Conservation (phyloP, 2,113 vertebrate genomes). For the Aegotheles bennettii region DNA sequence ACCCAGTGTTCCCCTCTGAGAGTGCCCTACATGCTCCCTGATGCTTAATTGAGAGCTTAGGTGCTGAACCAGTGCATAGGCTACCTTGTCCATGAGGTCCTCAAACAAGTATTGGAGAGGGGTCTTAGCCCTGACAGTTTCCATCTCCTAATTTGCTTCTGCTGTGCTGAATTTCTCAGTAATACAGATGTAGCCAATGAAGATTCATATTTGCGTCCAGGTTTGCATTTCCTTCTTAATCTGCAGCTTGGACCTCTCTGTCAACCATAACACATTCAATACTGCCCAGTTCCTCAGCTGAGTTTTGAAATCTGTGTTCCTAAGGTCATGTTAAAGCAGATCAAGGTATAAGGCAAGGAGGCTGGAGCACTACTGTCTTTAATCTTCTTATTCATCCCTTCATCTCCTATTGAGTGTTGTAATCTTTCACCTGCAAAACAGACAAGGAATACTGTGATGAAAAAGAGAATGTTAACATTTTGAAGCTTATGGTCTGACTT, state of each 20-base stretch:
- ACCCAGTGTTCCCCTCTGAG: accelerated
- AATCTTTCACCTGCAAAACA: not conserved
- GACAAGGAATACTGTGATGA: not conserved
- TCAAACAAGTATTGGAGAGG: not conserved
- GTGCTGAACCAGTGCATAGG: not conserved
- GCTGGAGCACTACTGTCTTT: not conserved
- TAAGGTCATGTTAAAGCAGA: not conserved
- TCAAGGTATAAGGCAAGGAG: not conserved
- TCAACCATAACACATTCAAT: accelerated
- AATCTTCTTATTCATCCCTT: not conserved
- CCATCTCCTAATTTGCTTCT: not conserved
- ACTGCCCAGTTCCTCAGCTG: not conserved
- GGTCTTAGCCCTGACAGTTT: not conserved
- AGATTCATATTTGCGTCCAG: not conserved
- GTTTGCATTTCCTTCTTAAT: not conserved
- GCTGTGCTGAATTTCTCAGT: not conserved
- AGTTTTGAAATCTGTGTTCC: not conserved
- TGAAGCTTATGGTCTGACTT: not conserved
- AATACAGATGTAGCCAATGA: not conserved
- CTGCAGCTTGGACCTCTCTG: not conserved
- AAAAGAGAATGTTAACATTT: not conserved
- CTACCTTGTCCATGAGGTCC: not conserved
- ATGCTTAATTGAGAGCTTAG: not conserved
- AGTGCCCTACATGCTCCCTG: accelerated
- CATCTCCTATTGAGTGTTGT: not conserved